These are phyloP conservation scores for human DNA, from an alignment of 2,113 vertebrate genomes.

Conservation along the genomic window GRCh38 chr12:63372001-63372500, in stretches of 20 bases:
- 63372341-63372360: neutral
- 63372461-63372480: neutral
- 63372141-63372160: neutral
- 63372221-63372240: neutral
- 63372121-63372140: neutral
- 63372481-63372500: neutral
- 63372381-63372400: neutral
- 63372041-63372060: neutral
- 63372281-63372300: neutral
- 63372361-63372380: neutral
- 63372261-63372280: neutral
- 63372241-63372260: neutral
- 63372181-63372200: neutral
- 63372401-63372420: neutral
- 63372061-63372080: neutral
- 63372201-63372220: neutral
- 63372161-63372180: neutral
- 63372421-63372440: neutral
- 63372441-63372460: neutral
- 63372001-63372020: neutral
- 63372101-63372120: neutral
- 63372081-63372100: neutral
- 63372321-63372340: neutral
- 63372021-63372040: neutral
- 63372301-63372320: neutral